Evolutionary conservation across 2,888 invertebrate genomes (phyloP).

Genomic region (Volucella inflata): DNA sequence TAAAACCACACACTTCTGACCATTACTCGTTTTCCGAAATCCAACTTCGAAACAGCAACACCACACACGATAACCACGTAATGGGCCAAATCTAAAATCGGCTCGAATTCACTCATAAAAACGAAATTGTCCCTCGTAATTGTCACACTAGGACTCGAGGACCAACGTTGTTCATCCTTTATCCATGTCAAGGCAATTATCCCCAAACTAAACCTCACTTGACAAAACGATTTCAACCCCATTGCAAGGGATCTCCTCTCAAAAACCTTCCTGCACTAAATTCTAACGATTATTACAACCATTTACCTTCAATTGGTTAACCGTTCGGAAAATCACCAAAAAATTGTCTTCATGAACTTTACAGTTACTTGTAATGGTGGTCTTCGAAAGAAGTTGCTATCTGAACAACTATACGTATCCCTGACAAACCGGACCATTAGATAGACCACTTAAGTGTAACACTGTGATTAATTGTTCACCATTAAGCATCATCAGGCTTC

Average conservation of each 20-base stretch:
- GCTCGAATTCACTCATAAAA: slow-evolving; percentile 52
- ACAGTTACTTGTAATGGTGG: slow-evolving; percentile 8
- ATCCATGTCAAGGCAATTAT: slow-evolving; percentile 54
- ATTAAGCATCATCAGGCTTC: slow-evolving; percentile 66
- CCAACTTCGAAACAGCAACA: not conserved
- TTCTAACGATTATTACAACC: slow-evolving; percentile 68
- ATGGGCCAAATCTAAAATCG: slow-evolving; percentile 59
- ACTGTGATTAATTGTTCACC: slow-evolving; percentile 63
- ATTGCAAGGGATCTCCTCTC: slow-evolving; percentile 17
- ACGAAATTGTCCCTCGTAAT: slow-evolving; percentile 50
- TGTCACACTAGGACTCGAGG: slow-evolving; percentile 42
- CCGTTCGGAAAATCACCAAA: slow-evolving; percentile 55
- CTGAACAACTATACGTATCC: not conserved
- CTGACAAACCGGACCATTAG: too few relatives aligned
- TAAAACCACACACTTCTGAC: too few relatives aligned
- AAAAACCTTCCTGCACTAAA: slow-evolving; percentile 35
- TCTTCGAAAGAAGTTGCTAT: slow-evolving; percentile 6
- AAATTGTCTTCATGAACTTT: slow-evolving; percentile 30
- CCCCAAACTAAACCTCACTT: slow-evolving; percentile 39
- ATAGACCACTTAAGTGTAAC: slow-evolving; percentile 24
- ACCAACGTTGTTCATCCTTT: slow-evolving; percentile 39
- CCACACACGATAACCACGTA: slow-evolving; percentile 57
- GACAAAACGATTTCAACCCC: slow-evolving; percentile 12
- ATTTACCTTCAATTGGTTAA: slow-evolving; percentile 65
- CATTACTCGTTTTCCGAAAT: not conserved